phyloP scores from a whole-genome alignment of 2,113 vertebrate species.

The Sclerurus mexicanus region DNA sequence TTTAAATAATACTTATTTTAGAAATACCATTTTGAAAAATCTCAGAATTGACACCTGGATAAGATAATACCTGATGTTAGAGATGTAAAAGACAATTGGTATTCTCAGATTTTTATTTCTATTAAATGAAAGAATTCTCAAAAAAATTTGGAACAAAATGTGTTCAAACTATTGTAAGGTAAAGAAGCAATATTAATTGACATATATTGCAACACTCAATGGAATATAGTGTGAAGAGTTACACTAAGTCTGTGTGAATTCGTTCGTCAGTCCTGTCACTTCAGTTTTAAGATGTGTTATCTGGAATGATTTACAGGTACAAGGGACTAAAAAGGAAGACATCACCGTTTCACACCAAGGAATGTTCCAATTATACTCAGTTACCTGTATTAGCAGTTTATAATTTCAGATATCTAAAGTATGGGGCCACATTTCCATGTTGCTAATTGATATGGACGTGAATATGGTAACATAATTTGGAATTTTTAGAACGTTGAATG shows the following conservation, averaged over 20 bases:
- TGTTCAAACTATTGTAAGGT: constrained; percentile 72
- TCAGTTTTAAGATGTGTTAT: constrained; percentile 79
- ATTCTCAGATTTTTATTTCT: constrained; percentile 16
- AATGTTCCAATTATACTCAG: constrained; percentile 66
- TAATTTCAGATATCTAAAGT: constrained; percentile 50
- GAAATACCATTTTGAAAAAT: constrained; percentile 23
- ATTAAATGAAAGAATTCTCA: constrained; percentile 31
- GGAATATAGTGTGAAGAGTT: constrained; percentile 78
- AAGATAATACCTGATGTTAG: constrained; percentile 4
- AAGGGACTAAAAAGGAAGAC: constrained; percentile 69
- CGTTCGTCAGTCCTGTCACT: constrained; percentile 76
- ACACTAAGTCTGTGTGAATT: constrained; percentile 80
- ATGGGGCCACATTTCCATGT: constrained; percentile 10
- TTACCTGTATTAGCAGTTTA: constrained; percentile 73
- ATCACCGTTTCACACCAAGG: constrained; percentile 69
- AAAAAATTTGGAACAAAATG: constrained; percentile 65
- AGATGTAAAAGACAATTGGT: constrained; percentile 28
- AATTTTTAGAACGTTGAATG: constrained; percentile 18
- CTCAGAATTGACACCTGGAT: not conserved
- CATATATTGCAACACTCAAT: constrained; percentile 76
- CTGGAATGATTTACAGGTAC: constrained; percentile 77
- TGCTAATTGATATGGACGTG: constrained; percentile 51
- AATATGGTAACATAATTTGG: not conserved
- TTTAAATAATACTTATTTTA: constrained; percentile 25
- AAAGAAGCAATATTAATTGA: constrained; percentile 79